phyloP scores from a whole-genome alignment of 2,888 invertebrate genomes.

The Dastarcus helophoroides region DNA sequence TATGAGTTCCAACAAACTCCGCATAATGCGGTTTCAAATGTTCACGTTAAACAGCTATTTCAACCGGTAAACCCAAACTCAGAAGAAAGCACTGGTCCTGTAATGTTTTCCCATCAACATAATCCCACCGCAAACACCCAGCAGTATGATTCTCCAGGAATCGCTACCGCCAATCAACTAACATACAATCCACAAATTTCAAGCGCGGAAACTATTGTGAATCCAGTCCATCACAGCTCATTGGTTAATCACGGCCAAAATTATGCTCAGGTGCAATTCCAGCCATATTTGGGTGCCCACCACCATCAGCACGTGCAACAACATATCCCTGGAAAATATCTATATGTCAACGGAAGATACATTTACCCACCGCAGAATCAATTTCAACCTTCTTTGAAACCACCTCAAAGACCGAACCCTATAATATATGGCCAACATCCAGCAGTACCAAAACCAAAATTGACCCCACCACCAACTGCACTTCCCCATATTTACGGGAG shows the following conservation, averaged over 20 bases:
- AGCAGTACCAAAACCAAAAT: slow-evolving; percentile 9
- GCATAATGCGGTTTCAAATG: slow-evolving; percentile 26
- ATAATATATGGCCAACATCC: slow-evolving; percentile 9
- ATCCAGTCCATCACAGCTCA: slow-evolving; percentile 24
- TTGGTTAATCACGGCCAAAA: slow-evolving; percentile 21
- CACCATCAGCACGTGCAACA: slow-evolving; percentile 17
- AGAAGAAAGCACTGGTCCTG: not conserved
- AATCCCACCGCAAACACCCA: slow-evolving; percentile 1
- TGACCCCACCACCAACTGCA: slow-evolving; percentile 10
- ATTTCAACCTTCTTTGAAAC: slow-evolving; percentile 4
- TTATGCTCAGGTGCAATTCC: slow-evolving; percentile 18
- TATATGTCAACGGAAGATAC: slow-evolving; percentile 23
- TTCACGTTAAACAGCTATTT: slow-evolving; percentile 26
- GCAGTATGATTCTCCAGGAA: slow-evolving; percentile 1
- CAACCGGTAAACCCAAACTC: slow-evolving; percentile 14
- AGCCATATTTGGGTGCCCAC: slow-evolving; percentile 16
- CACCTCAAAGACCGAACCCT: slow-evolving; percentile 12
- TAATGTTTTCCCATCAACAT: not conserved
- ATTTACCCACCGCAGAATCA: slow-evolving; percentile 13
- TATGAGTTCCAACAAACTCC: slow-evolving; percentile 30
- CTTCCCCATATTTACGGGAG: slow-evolving; percentile 13
- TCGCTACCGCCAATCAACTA: slow-evolving; percentile 2
- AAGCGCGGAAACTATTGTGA: slow-evolving; percentile 18
- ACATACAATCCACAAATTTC: slow-evolving; percentile 6
- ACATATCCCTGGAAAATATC: slow-evolving; percentile 21